These are phyloP conservation scores for Ochropacha duplaris DNA, from an alignment of 2,888 invertebrate species.

Conservation along the genomic window DNA sequence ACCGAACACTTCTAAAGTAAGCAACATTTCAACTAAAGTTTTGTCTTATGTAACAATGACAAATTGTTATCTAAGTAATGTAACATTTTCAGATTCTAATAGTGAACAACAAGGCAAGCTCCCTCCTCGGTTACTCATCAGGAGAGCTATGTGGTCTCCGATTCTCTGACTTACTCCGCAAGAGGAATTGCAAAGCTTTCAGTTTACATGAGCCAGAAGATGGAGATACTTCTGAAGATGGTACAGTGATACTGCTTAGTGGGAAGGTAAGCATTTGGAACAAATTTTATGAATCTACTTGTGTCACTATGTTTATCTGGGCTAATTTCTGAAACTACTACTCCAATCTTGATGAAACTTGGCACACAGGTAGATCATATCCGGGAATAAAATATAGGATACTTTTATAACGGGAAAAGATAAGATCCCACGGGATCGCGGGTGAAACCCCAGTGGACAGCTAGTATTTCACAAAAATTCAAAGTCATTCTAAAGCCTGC, in stretches of 20 bases:
- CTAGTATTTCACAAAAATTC: no score
- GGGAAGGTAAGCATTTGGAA: slow-evolving; percentile 76
- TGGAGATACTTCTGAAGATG: slow-evolving; percentile 78
- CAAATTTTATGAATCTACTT: background rate
- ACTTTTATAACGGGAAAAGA: no score
- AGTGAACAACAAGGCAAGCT: slow-evolving; percentile 86
- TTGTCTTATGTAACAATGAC: no score
- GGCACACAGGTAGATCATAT: no score
- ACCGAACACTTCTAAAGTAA: slow-evolving; percentile 84
- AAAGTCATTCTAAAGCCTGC: no score
- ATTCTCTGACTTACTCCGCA: slow-evolving; percentile 78
- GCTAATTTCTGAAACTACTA: no score
- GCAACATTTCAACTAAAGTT: background rate
- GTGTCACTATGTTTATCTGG: no score
- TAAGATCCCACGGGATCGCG: no score
- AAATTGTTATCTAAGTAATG: no score
- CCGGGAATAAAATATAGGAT: no score
- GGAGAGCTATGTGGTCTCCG: slow-evolving; percentile 78
- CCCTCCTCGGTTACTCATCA: slow-evolving; percentile 82
- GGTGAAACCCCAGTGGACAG: no score
- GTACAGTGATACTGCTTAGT: slow-evolving; percentile 84
- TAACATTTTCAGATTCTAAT: slow-evolving; percentile 81
- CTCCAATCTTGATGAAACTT: no score
- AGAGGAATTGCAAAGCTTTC: slow-evolving; percentile 74
- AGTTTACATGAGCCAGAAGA: slow-evolving; percentile 76